Evolutionary conservation across 2,797 vertebrate species (phyloP).

Genomic region (Cirrhinus molitorella): DNA sequence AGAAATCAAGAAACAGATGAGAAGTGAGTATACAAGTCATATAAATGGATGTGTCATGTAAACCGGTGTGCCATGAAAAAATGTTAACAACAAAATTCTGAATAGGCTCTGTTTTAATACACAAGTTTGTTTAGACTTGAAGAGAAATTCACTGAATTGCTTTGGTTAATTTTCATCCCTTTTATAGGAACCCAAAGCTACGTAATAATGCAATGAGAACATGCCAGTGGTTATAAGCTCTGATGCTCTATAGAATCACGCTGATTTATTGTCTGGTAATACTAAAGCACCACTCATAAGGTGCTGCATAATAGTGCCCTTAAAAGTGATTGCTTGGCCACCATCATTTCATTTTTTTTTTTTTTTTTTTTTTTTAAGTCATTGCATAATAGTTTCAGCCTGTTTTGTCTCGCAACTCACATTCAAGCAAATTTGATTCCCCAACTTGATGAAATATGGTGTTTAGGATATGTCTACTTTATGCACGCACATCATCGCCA

Average conservation of each 20-base stretch:
- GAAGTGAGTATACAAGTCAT: conserved; percentile 85
- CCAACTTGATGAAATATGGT: neutral
- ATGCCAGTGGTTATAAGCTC: neutral
- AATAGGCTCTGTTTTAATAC: neutral
- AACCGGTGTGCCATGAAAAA: neutral
- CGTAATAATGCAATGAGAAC: neutral
- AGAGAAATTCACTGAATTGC: too few relatives aligned
- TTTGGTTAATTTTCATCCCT: too few relatives aligned
- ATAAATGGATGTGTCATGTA: neutral
- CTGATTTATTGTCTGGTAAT: neutral
- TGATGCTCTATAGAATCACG: neutral
- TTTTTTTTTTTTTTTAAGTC: neutral
- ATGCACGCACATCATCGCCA: neutral
- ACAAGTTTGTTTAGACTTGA: neutral
- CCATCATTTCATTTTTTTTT: neutral
- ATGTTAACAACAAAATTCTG: neutral
- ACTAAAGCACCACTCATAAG: too few relatives aligned
- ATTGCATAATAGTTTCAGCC: neutral
- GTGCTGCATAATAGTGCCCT: too few relatives aligned
- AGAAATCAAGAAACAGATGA: conserved; percentile 99
- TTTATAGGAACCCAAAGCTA: neutral
- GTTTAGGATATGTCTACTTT: neutral
- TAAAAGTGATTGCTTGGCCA: too few relatives aligned
- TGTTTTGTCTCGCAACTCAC: neutral
- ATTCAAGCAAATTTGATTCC: neutral